Evolutionary conservation across 2,113 vertebrate genomes (phyloP).

Genomic region (Chiloscyllium plagiosum): DNA sequence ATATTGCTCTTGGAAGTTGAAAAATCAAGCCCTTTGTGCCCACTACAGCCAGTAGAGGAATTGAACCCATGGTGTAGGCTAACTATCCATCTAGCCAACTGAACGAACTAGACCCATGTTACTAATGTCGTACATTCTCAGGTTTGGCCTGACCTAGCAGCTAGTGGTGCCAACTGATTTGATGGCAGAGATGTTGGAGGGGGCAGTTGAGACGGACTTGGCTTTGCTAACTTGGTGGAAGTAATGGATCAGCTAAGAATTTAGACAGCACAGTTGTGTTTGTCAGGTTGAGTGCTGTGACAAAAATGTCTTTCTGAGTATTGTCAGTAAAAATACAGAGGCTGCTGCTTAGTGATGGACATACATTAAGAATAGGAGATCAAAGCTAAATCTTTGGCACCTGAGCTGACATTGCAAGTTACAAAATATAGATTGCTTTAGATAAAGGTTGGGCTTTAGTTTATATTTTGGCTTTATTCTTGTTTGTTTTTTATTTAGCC

Average conservation of each 20-base stretch:
- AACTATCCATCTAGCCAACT: too few relatives aligned
- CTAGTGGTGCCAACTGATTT: background rate
- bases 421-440: background rate
- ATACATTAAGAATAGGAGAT: background rate
- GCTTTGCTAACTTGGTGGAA: background rate
- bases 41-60: too few relatives aligned
- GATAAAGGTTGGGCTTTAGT: background rate
- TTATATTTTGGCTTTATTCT: background rate
- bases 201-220: background rate
- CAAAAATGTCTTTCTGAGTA: background rate
- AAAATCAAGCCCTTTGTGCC: too few relatives aligned
- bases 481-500: background rate
- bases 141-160: background rate
- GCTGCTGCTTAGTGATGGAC: background rate
- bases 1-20: too few relatives aligned
- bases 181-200: background rate
- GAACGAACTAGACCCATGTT: too few relatives aligned
- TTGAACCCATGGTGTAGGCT: too few relatives aligned
- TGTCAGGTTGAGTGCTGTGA: background rate
- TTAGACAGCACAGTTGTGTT: background rate
- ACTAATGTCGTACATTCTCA: background rate
- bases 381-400: background rate
- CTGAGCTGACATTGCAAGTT: background rate
- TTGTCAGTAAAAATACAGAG: background rate
- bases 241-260: background rate